Evolutionary conservation across 2,888 invertebrate species (phyloP).

Genomic region (Hemithea aestivaria): DNA sequence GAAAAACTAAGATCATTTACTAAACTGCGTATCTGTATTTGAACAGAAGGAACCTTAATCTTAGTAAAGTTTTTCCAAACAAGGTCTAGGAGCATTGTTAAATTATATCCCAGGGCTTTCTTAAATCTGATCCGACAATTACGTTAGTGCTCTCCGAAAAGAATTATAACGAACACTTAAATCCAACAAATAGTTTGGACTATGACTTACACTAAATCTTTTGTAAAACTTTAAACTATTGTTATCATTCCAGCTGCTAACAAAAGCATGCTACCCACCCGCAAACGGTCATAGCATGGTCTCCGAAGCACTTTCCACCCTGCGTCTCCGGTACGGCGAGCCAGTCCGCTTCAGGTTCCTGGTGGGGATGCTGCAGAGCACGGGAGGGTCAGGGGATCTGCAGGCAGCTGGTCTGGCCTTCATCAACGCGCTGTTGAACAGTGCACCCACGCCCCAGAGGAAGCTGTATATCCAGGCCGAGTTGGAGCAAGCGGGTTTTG

Average conservation of each 20-base stretch:
- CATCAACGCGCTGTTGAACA: constrained; percentile 89
- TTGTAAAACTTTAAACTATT: no score
- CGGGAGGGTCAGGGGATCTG: constrained; percentile 85
- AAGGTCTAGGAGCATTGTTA: no score
- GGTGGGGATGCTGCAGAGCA: constrained; percentile 91
- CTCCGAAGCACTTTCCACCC: constrained; percentile 93
- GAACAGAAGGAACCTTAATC: no score
- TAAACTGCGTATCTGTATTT: no score
- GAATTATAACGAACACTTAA: no score
- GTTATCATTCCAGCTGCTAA: constrained; percentile 89
- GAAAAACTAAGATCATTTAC: no score
- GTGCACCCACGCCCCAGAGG: constrained; percentile 86
- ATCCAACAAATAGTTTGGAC: no score
- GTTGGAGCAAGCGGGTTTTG: constrained; percentile 89
- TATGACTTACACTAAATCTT: no score
- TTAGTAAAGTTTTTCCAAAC: no score
- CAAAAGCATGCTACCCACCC: constrained; percentile 87
- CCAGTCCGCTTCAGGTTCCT: constrained; percentile 95
- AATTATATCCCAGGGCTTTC: no score
- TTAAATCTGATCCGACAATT: no score
- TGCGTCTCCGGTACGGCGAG: constrained; percentile 92
- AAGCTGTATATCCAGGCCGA: constrained; percentile 92
- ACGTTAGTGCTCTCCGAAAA: no score
- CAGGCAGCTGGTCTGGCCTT: constrained; percentile 90
- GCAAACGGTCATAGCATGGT: constrained; percentile 90